These are phyloP conservation scores for Lepidocyrtinus sp. DNA, from an alignment of 2,888 invertebrate genomes.

Conservation along the genomic window DNA sequence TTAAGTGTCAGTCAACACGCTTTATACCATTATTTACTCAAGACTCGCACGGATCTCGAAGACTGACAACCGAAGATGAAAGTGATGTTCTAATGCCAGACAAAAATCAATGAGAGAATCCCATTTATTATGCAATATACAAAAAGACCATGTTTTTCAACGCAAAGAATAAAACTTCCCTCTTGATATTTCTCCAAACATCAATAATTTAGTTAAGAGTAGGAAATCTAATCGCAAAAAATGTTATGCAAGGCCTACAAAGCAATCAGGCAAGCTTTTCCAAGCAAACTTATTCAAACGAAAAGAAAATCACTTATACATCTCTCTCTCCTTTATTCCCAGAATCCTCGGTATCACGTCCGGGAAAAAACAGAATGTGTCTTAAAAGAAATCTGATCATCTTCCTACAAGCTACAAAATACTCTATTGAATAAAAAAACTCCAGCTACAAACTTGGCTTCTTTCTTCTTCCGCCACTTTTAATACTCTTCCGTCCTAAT, in stretches of 20 bases:
- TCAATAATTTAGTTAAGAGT: conserved; percentile 11
- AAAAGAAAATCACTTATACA: neutral
- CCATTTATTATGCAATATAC: conserved; percentile 28
- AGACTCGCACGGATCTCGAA: neutral
- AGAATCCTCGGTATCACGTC: neutral
- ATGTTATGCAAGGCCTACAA: neutral
- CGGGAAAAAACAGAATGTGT: neutral
- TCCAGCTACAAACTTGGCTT: neutral
- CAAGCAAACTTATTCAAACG: neutral
- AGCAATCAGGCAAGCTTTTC: neutral
- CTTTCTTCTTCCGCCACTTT: neutral
- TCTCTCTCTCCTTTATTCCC: neutral
- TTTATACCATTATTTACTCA: conserved; percentile 48
- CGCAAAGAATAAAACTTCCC: neutral
- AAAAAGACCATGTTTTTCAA: conserved; percentile 1
- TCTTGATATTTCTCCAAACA: neutral
- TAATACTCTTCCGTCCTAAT: neutral
- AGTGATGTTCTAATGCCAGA: conserved; percentile 37
- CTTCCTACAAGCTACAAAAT: neutral
- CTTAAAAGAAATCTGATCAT: neutral
- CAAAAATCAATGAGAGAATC: conserved; percentile 44
- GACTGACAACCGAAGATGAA: conserved; percentile 37
- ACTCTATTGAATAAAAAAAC: neutral
- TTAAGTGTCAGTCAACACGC: conserved; percentile 51
- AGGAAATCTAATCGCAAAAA: neutral